These are phyloP conservation scores for Virgularia gustaviana DNA, from an alignment of 92 coral and sea anemone genomes.

Conservation along the genomic window DNA sequence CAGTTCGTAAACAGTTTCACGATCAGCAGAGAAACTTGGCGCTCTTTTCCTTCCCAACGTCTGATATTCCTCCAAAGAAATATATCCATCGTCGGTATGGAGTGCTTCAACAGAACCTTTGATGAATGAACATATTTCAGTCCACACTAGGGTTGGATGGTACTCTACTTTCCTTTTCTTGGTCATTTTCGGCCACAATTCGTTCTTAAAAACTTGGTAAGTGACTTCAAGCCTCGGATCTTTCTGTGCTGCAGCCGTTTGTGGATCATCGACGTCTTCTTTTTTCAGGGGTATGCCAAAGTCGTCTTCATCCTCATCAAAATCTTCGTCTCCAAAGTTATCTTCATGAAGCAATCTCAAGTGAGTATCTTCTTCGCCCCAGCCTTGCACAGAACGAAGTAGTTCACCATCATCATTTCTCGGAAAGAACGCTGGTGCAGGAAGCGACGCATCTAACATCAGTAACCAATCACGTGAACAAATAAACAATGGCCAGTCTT, in stretches of 20 bases:
- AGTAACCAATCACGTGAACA: conserved; percentile 80
- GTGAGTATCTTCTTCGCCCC: conserved; percentile 89
- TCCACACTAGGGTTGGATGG: conserved; percentile 95
- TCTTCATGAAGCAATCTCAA: conserved; percentile 64
- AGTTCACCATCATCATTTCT: conserved; percentile 74
- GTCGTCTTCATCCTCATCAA: conserved; percentile 53
- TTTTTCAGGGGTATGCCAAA: conserved; percentile 29
- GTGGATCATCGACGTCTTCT: conserved; percentile 25
- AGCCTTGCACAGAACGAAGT: conserved; percentile 68
- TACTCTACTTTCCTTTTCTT: conserved; percentile 63
- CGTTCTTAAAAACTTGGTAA: conserved; percentile 69
- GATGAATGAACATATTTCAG: conserved; percentile 90
- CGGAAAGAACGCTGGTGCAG: conserved; percentile 66
- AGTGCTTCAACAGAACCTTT: conserved; percentile 94
- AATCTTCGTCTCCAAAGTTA: conserved; percentile 63
- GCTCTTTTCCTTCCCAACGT: conserved; percentile 83
- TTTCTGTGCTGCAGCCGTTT: conserved; percentile 5
- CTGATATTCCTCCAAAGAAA: conserved; percentile 66
- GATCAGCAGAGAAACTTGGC: conserved; percentile 83
- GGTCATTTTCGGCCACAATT: conserved; percentile 83
- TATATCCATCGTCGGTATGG: conserved; percentile 55
- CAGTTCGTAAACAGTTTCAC: conserved; percentile 60
- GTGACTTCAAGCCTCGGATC: conserved; percentile 89
- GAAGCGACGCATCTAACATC: conserved; percentile 88
- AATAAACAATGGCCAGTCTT: conserved; percentile 86